Base-by-base conservation (phyloP, 1,140 invertebrate genomes). In the Ladona fulva region DNA sequence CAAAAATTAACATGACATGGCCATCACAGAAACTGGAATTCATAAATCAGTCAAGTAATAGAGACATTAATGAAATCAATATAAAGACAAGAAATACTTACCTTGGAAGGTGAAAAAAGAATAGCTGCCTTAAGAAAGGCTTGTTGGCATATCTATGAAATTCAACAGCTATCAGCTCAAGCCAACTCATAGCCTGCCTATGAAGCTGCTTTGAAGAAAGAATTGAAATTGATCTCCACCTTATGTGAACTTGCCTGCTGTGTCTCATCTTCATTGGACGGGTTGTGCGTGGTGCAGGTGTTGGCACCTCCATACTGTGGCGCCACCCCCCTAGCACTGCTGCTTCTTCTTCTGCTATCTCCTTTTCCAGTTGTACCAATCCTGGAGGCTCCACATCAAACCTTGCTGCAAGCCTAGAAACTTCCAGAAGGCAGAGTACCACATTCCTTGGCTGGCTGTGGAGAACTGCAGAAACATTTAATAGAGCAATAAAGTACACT, bases 351-450 rank as follows among this genome's bases (percentile, higher is more conserved):
- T 90, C 86, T 19, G 94, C 95, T 77, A 98, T 97, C 87, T 98
- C 95, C 82, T 92, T 90, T 85, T 97, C 95, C 80, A 97, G 87
- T 83, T 95, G 91, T 52, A 97, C 92, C 75, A 97, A 86, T n/a
- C 92, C 92, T 0, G 95, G 95, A 0, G 95, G 94, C 83, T 95
- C 93, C 80, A 97, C 86, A 0, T 91, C 89, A 84, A 89, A 93
- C 14, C 92, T 90, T 19, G 86, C 82, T 1, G 93, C 94, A 74
- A 96, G 87, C 74, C 95, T 88, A 0, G 94, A 93, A 73, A 97
- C 90, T 84, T 97, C 95, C 85, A 97, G 85, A 24, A 98, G 86
- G 84, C 95, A 97, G 24, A 97, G 87, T 74, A 97, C 91, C 24
- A 97, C 95, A 84, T 94, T 95, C 0, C 93, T 87, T 14, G 92